Base-by-base conservation (phyloP, 2,888 invertebrate species). In the Nemurella pictetii region DNA sequence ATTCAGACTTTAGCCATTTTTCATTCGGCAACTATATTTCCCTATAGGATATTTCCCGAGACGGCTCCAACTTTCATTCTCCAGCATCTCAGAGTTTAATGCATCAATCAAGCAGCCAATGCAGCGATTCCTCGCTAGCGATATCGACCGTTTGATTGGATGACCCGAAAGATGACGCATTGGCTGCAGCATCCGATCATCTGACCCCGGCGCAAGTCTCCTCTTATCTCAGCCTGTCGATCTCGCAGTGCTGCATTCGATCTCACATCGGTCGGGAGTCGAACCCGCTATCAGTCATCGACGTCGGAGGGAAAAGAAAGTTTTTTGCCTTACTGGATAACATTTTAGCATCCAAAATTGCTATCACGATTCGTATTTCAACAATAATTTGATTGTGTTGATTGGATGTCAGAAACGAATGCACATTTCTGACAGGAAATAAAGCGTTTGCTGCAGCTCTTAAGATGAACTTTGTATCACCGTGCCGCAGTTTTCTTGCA, bases 381-480 rank as follows among this genome's bases (percentile, higher is more conserved):
- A 75, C 75, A 27, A 25, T 75, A 75, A 75, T 75, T 75, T 75
- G 75, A 75, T 75, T 75, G 75, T 75, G 28, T 26, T 55, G 55
- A 55, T 55, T 55, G 55, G 55, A 55, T 55, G 55, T 55, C 55
- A 55, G 55, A 15, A 55, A 55, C 55, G 55, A 55, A 55, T 55
- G 55, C 55, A 55, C 55, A 55, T 55, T 55, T 55, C 55, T 55
- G 55, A 55, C 55, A 55, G 55, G 55, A 55, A 55, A 55, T 55
- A 55, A 20, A 55, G 9, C 55, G 1, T 55, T 12, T 55, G 9
- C 9, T 20, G 55, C 55, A 7, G 55, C 55, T 12, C 55, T 12
- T 55, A 55, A 55, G 55, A 55, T 75, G 28, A 75, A 75, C 75
- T 75, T 73, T 20, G 3, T 25, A 73, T 75, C 7, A 28, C 2